Base-by-base conservation (phyloP, 2,888 invertebrate species). In the Aspidiotus destructor region DNA sequence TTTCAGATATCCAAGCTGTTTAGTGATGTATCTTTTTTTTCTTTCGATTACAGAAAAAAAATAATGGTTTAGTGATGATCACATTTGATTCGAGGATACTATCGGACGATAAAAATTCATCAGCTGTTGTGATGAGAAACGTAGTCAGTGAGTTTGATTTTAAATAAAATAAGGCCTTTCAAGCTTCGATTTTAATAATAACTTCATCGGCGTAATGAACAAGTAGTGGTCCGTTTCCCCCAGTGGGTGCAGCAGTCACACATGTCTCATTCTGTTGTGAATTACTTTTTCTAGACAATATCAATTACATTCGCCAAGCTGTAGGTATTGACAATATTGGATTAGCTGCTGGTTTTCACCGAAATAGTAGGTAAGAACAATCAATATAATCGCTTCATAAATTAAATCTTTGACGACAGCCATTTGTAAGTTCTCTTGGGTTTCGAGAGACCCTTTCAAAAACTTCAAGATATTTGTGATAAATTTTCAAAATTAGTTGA, bases 271-370 rank as follows among this genome's bases (percentile, higher is more conserved):
- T 28, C 28, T 28, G 5, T 3, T 5, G 1, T 28, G 28, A 28
- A 28, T 28, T 28, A 28, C 5, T 28, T 28, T 28, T 7, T 84
- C 70, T 82, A 91, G 92, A 89, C 74, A 92, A 92, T 81, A 90
- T 92, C 79, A 91, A 92, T 82, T 90, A 92, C 80, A 88, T 92
- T 76, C 83, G 88, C 75, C 85, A 86, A 76, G 83, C 89, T 72
- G 90, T 90, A 71, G 92, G 92, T 72, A 86, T 90, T 75, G 90
- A 92, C 81, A 86, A 88, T 79, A 89, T 92, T 71, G 92, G 92
- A 63, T 83, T 92, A 72, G 92, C 92, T 71, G 91, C 90, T 70
- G 92, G 91, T 74, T 92, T 88, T 80, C 90, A 92, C 77, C 92
- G 92, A 75, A 91, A 92, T 79, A 89, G 90, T 83, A 86, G 85